Evolutionary conservation across 1,140 invertebrate species (phyloP), one percentile per base, ranked within the genome.

Genomic region (Anagrus nilaparvatae): DNA sequence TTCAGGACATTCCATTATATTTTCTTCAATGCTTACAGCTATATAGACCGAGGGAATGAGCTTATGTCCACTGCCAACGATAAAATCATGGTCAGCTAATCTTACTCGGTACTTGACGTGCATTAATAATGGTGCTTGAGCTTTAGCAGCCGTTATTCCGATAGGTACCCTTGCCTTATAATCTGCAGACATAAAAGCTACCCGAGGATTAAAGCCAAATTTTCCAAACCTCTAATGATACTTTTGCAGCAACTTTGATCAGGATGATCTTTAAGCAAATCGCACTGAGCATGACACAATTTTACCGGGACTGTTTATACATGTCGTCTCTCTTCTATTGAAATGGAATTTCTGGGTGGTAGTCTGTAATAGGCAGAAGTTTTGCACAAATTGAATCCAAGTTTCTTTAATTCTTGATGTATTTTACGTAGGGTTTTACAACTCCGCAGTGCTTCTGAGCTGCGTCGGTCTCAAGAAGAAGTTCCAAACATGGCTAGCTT

Each of bases 131-230:
- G n/a, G n/a, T n/a, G n/a, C n/a, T n/a, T n/a, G n/a, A n/a, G n/a
- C n/a, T n/a, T n/a, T n/a, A n/a, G n/a, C n/a, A n/a, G n/a, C n/a
- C n/a, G n/a, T n/a, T n/a, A n/a, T n/a, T n/a, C n/a, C n/a, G n/a
- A n/a, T n/a, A n/a, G n/a, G n/a, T n/a, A n/a, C n/a, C n/a, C n/a
- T n/a, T n/a, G n/a, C n/a, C n/a, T n/a, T n/a, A n/a, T n/a, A n/a
- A n/a, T n/a, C n/a, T n/a, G n/a, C n/a, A n/a, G n/a, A n/a, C n/a
- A n/a, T n/a, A n/a, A n/a, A n/a, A n/a, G n/a, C n/a, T n/a, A n/a
- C n/a, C 42, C 49, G 27, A 53, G 43, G 28, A 53, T 40, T 17
- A 49, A 53, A 19, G 51, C 48, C 19, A 53, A 37, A 10, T 27
- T 30, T 24, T 38, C 42, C 12, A 36, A 12, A 3, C 17, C 17